A percentile compares a stretch with the other conserved stretches of the same genome.
phyloP scores from a whole-genome alignment of 2,797 vertebrate genomes.

The Euphonia xanthogaster region DNA sequence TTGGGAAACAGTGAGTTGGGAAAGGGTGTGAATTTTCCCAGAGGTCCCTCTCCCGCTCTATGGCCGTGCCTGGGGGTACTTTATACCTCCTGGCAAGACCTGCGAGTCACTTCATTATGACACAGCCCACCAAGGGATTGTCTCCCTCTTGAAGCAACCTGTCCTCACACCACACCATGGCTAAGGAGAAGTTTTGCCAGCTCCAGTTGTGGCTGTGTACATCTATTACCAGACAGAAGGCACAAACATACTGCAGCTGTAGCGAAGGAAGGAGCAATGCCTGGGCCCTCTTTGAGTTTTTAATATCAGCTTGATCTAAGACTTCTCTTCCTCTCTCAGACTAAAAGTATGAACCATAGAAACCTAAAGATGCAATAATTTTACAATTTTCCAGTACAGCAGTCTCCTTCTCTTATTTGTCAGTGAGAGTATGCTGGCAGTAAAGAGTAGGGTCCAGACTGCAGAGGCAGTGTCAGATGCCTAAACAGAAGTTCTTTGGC shows the following conservation, averaged over 20 bases:
- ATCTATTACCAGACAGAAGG: not conserved
- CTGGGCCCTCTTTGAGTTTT: not conserved
- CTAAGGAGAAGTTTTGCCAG: not conserved
- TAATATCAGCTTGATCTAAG: not conserved
- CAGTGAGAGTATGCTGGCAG: not conserved
- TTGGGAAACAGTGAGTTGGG: not conserved
- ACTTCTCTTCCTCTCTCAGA: not conserved
- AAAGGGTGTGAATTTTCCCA: not conserved
- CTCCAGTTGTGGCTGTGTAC: not conserved
- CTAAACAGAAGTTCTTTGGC: not conserved
- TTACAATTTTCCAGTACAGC: not conserved
- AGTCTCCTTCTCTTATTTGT: not conserved
- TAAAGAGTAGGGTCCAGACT: not conserved
- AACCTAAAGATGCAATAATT: not conserved
- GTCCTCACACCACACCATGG: not conserved
- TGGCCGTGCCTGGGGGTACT: rapidly evolving
- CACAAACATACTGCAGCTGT: not conserved
- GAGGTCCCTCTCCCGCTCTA: not conserved
- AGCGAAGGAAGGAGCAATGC: not conserved
- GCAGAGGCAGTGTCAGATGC: not conserved
- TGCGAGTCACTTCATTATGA: not conserved
- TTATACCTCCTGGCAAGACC: not conserved
- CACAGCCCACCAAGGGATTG: not conserved
- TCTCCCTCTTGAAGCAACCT: not conserved
- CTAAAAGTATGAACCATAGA: not conserved